phyloP scores from a whole-genome alignment of 2,888 invertebrate species.

The Chromoteleia sp. region DNA sequence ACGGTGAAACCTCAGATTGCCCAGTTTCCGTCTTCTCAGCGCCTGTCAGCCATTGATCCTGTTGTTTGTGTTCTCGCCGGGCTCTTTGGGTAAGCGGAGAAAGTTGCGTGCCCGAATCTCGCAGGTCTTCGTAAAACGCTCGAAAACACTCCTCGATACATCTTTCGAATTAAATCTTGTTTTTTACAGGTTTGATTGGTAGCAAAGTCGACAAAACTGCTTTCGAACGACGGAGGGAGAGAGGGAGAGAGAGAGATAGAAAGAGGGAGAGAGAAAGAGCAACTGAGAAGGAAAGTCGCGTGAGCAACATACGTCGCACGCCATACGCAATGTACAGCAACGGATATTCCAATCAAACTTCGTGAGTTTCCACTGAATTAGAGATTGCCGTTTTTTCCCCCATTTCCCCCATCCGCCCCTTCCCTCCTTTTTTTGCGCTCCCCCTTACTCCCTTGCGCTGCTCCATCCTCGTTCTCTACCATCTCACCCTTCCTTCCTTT shows the following conservation, averaged over 20 bases:
- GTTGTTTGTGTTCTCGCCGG: conserved; percentile 80
- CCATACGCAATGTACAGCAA: conserved; percentile 80
- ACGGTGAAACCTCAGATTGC: conserved; percentile 34
- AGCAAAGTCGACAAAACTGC: conserved; percentile 20
- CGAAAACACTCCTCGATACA: too few relatives aligned
- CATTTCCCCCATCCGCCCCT: too few relatives aligned
- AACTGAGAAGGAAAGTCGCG: conserved; percentile 36
- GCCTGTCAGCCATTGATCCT: conserved; percentile 82
- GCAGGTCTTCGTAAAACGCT: neutral
- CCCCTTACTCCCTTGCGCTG: neutral
- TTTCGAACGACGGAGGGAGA: conserved; percentile 20
- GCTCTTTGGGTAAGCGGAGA: conserved; percentile 76
- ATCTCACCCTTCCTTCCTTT: conserved; percentile 52
- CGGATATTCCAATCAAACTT: conserved; percentile 81
- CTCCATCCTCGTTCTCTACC: conserved; percentile 57
- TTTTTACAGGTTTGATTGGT: conserved; percentile 58
- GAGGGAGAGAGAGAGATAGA: conserved; percentile 40
- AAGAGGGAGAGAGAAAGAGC: conserved; percentile 34
- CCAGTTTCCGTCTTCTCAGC: conserved; percentile 81
- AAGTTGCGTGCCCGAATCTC: neutral
- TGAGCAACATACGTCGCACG: conserved; percentile 54
- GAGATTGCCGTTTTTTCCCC: neutral
- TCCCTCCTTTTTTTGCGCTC: neutral
- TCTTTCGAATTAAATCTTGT: neutral
- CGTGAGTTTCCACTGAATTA: conserved; percentile 75